Evolutionary conservation across 2,797 vertebrate species (phyloP).

Genomic region (Champsocephalus esox): DNA sequence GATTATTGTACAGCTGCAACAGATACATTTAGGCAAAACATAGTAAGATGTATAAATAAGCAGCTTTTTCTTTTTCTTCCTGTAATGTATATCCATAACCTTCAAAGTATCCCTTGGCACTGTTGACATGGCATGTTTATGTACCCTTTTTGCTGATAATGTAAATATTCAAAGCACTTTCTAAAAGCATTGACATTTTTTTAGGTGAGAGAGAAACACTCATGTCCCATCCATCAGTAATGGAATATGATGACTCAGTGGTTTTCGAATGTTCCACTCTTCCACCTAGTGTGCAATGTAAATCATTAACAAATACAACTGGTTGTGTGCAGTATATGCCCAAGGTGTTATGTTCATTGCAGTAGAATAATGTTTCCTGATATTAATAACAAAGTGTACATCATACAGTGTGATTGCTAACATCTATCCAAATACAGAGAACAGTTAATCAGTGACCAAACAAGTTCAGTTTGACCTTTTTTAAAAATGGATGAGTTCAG

Average conservation of each 20-base stretch:
- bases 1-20: background rate
- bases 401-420: background rate
- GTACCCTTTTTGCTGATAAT: background rate
- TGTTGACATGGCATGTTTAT: background rate
- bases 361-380: conserved; percentile 8
- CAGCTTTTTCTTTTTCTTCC: background rate
- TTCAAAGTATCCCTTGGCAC: background rate
- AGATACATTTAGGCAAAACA: background rate
- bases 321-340: conserved; percentile 23
- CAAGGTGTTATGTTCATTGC: conserved; percentile 8
- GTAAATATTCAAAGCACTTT: background rate
- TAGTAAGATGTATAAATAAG: too few relatives aligned
- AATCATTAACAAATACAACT: conserved; percentile 56
- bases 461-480: too few relatives aligned
- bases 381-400: background rate
- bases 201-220: conserved; percentile 10
- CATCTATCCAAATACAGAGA: background rate
- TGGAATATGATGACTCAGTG: conserved; percentile 39
- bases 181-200: background rate
- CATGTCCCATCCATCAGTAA: conserved; percentile 5
- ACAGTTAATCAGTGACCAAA: background rate
- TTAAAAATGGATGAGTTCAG: background rate
- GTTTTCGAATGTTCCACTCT: conserved; percentile 52
- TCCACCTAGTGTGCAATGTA: conserved; percentile 32
- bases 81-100: background rate